A percentile compares a stretch with the other conserved stretches of the same genome.
These are phyloP conservation scores for Adela reaumurella DNA, from an alignment of 2,888 invertebrate species.

Conservation along the genomic window DNA sequence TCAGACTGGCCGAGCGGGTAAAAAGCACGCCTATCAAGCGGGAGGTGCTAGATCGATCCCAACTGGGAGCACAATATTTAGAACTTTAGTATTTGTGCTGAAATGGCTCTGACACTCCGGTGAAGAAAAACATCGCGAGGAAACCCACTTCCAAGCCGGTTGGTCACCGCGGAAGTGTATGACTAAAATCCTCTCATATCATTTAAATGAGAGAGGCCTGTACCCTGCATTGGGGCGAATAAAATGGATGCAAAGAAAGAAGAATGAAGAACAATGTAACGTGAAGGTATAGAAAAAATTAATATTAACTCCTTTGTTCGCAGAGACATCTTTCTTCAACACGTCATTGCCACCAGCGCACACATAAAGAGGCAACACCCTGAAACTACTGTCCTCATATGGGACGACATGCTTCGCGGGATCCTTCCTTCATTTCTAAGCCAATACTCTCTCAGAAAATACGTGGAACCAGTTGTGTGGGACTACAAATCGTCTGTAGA, in stretches of 20 bases:
- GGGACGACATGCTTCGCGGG: slow-evolving; percentile 78
- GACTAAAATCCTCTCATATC: neutral
- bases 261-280: neutral
- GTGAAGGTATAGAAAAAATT: no score
- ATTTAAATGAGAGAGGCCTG: neutral
- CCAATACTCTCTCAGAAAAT: slow-evolving; percentile 33
- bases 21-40: no score
- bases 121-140: no score
- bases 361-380: slow-evolving; percentile 46
- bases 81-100: no score
- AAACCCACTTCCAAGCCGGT: no score
- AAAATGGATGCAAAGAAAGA: no score
- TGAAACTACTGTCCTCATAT: slow-evolving; percentile 61
- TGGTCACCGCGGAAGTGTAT: no score
- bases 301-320: slow-evolving; percentile 16
- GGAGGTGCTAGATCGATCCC: neutral
- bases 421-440: slow-evolving; percentile 43
- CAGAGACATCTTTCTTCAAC: slow-evolving; percentile 59
- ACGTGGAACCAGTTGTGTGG: slow-evolving; percentile 70
- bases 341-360: slow-evolving; percentile 53
- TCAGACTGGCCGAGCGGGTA: no score
- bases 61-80: no score
- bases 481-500: slow-evolving; percentile 45
- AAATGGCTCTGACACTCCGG: no score
- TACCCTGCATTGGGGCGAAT: no score